Evolutionary conservation across 2,797 vertebrate species (phyloP), one percentile per base, ranked within the genome.

Genomic region (Sphaeramia orbicularis): DNA sequence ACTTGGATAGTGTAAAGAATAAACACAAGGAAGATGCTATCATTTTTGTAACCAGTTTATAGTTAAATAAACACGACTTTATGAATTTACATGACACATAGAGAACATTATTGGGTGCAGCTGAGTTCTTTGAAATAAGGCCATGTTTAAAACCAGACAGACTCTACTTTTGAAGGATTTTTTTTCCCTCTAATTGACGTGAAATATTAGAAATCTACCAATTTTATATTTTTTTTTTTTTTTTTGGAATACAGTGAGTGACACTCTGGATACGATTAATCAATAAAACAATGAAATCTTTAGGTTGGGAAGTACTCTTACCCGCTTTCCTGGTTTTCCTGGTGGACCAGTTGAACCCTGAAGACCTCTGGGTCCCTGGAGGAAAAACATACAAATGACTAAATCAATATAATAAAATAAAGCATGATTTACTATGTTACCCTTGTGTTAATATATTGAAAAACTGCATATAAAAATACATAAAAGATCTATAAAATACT

Each of bases 281-380:
- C 10, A 57, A 32, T 41, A 14, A 53, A 19, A 4, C 6, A 30
- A 58, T 3, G 42, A 13, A 53, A 27, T 4, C 3, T 41, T 7
- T 10, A 32, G 10, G 30, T 43, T 15, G 35, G 50, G 11, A 76
- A 52, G 8, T 38, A 16, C 6, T 62, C 86, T 83, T 94, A 99
- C 98, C 94, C 97, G 94, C 90, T 98, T 99, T 52, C 98, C 97
- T 86, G 89, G 0, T 91, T 99, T 99, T 76, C 98, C 98, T 19
- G 93, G 76, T 41, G 87, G 88, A 63, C 98, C 97, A 1, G 85
- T 69, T 5, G 95, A 8, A 64, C 98, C 98, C 89, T 99, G 97
- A 76, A 97, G 93, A 81, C 98, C 98, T 88, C 97, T 95, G 56
- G 98, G 97, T 63, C 98, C 98, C 98, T 99, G 53, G n/a, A 50